Base-by-base conservation (phyloP, 2,797 vertebrate genomes). In the Dipus sagitta region DNA sequence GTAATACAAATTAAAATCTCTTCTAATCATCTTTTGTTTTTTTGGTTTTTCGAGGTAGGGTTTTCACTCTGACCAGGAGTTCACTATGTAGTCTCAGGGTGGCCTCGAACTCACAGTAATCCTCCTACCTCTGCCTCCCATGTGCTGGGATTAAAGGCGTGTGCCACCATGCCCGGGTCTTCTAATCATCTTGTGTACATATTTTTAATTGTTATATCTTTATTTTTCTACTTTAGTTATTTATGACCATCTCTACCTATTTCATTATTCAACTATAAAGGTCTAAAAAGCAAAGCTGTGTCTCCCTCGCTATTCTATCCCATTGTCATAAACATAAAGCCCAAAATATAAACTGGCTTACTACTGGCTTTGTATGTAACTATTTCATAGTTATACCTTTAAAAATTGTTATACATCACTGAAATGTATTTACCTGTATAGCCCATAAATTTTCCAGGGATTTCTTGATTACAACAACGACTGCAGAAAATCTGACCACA, bases 401-500 rank as follows among this genome's bases (percentile, higher is more conserved):
- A 78, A 93, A 91, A 85, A 34, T 8, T 91, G 1, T 64, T 93
- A 71, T 60, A 70, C 6, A 18, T 84, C 79, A 86, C 20, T 6
- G 93, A 76, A 93, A 92, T 92, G 70, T 83, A 38, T 75, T 93
- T 96, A 99, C 99, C 99, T 74, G 99, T 99, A 97, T 99, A 99
- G 92, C 99, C 99, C 99, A 99, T 99, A 98, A 99, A 99, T 98
- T 99, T 99, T 83, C 99, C 99, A 26, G 99, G 99, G 92, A 99
- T 99, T 97, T 99, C 99, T 97, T 99, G 99, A 98, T 99, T 99
- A 98, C 99, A 99, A 98, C 99, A 99, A 96, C 99, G 99, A 97
- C 99, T 99, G 96, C 99, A 99, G 98, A 99, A 99, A 96, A 99
- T 99, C 98, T 99, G 99, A 4, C 99, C 99, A 65, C 99, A 99